Evolutionary conservation across 2,797 vertebrate genomes (phyloP), one percentile per base, ranked within the genome.

Genomic region (Crenichthys baileyi): DNA sequence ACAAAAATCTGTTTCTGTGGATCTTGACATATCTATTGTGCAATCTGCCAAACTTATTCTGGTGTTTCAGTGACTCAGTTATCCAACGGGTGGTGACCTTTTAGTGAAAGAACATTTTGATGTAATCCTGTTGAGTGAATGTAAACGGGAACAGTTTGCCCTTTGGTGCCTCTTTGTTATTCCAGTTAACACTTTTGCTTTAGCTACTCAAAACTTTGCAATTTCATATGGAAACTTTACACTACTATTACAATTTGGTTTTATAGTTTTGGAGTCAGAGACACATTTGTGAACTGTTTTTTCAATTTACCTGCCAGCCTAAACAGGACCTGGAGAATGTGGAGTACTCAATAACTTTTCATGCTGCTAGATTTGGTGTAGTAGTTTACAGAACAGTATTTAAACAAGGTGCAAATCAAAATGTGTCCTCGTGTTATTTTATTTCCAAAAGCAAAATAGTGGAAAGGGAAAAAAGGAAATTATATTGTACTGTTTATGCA

Each of bases 11-110:
- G 5, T 48, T 50, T 71, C 44, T 36, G 26, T 51, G 24, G 29
- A 29, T 24, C 50, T 73, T 24, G 13, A 80, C 24, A 6, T 68
- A 82, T 48, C 24, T n/a, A 8, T 70, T 67, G n/a, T 41, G 1
- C 39, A 26, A 70, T 79, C 20, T 51, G n/a, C 76, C 60, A 75
- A 87, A 70, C 72, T 11, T 11, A 2, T 73, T 50, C 12, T 22
- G 73, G 44, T 41, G 67, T 73, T 85, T 78, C 15, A 72, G 36
- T 53, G 29, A 77, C 65, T 79, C 53, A 44, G 75, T 81, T 46
- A 36, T 61, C 44, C 53, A 58, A 36, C 39, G 15, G 26, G 22
- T 20, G 11, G 2, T 15, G 29, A 31, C 18, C 51, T 77, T 67
- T 71, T 2, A 75, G 65, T 13, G 15, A 56, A n/a, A 72, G 9